Evolutionary conservation across 2,113 vertebrate species (phyloP).

Genomic region (Dolichotis patagonum): DNA sequence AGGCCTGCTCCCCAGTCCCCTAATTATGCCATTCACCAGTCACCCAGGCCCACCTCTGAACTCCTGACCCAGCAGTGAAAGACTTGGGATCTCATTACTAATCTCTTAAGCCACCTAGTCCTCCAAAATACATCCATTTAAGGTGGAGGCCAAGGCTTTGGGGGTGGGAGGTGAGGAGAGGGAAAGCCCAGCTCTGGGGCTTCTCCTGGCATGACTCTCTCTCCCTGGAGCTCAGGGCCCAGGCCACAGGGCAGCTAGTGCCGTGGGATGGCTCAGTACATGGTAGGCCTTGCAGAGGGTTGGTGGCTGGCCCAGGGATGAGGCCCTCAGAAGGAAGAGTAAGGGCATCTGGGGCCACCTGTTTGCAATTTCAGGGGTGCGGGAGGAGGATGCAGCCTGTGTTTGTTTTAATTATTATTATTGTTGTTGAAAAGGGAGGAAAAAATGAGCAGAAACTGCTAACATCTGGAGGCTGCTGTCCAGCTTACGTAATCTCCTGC

Average conservation of each 20-base stretch:
- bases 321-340: neutral
- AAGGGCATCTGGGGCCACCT: slow-evolving; percentile 69
- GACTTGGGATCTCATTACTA: slow-evolving; percentile 82
- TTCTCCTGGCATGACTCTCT: neutral
- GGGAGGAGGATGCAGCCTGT: slow-evolving; percentile 40
- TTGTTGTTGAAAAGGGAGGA: slow-evolving; percentile 78
- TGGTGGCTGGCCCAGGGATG: neutral
- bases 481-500: slow-evolving; percentile 63
- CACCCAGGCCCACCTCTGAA: slow-evolving; percentile 73
- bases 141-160: slow-evolving; percentile 74
- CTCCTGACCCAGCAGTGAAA: slow-evolving; percentile 81
- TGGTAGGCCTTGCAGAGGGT: neutral
- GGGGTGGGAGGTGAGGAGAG: slow-evolving; percentile 52
- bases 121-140: slow-evolving; percentile 79
- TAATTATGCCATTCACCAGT: slow-evolving; percentile 77
- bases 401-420: slow-evolving; percentile 82
- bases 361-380: slow-evolving; percentile 70
- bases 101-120: slow-evolving; percentile 81
- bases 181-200: neutral
- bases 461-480: slow-evolving; percentile 77
- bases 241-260: neutral
- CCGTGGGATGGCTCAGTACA: neutral
- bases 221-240: neutral
- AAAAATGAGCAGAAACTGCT: slow-evolving; percentile 73
- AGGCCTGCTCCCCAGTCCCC: slow-evolving; percentile 45